Conservation (phyloP, 1,140 invertebrate species). For the Brachionus rubens region DNA sequence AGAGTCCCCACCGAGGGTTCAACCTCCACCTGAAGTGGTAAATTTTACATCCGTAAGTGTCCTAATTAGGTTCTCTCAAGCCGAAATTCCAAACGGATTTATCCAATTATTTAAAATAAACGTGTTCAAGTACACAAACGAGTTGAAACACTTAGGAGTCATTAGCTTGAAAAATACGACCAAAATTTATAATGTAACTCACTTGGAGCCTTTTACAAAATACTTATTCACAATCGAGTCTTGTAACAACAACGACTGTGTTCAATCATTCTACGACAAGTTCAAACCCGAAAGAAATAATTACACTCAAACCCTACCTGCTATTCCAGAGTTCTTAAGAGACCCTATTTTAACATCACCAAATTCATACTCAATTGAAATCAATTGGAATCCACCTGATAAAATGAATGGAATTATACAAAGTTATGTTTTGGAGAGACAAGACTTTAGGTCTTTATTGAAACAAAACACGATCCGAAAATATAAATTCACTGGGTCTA, state of each 20-base stretch:
- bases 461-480: not conserved
- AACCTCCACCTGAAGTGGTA: not conserved
- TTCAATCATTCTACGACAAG: not conserved
- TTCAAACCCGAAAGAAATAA: not conserved
- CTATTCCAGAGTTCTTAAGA: not conserved
- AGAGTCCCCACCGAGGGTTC: not conserved
- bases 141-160: not conserved
- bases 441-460: not conserved
- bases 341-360: not conserved
- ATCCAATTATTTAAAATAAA: not conserved
- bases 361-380: constrained; percentile 8
- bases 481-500: constrained; percentile 6
- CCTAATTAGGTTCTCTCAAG: not conserved
- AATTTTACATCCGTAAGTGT: constrained; percentile 4
- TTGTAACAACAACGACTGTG: constrained; percentile 56
- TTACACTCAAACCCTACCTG: not conserved
- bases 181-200: constrained; percentile 45
- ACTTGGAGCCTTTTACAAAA: constrained; percentile 53
- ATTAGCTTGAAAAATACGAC: not conserved
- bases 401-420: constrained; percentile 23
- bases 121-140: constrained; percentile 1
- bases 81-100: constrained; percentile 6
- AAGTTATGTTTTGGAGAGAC: constrained; percentile 13
- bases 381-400: not conserved
- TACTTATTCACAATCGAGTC: constrained; percentile 54